Evolutionary conservation across 2,888 invertebrate genomes (phyloP), one percentile per base, ranked within the genome.

Genomic region (Myopa tessellatipennis): DNA sequence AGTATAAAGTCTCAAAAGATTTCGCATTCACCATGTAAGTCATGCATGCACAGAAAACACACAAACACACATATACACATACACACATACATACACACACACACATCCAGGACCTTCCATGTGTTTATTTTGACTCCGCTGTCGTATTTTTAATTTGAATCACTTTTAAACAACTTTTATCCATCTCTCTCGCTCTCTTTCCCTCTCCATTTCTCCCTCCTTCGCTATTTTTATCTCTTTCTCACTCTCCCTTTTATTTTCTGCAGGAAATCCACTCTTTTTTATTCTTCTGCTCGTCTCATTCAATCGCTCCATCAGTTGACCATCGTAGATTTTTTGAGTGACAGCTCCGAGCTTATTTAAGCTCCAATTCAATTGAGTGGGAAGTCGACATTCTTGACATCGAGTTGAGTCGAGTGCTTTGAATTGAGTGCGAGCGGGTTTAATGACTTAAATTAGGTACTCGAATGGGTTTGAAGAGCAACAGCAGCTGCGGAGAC

Each of bases 341-440:
- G 10, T 50, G 50, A 50, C 50, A 14, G 50, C 50, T 50, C n/a
- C 6, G 50, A 50, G 65, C 34, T 74, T 45, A 74, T 74, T 74
- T 45, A 40, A 36, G 36, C 52, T 74, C 26, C 10, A 26, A 26
- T 26, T 26, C 26, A 74, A 74, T 74, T 74, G 52, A 65, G 65
- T 26, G 74, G 50, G 52, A 65, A 52, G 18, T 18, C 63, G 61
- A 74, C 18, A 38, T 45, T 50, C 38, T 74, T 73, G 60, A 52
- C 18, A 26, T 65, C 12, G 63, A 61, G 52, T 45, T 45, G 74
- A 40, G 16, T 61, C 12, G n/a, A 63, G 50, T 45, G 74, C 18
- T 14, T 50, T 45, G 36, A 63, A n/a, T 61, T 26, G 61, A 61
- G 60, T 61, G 73, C 70, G 34, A 70, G 38, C 5, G 38, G 34